These are phyloP conservation scores for Leptopilina myrica DNA, from an alignment of 2,888 invertebrate species.

Conservation along the genomic window DNA sequence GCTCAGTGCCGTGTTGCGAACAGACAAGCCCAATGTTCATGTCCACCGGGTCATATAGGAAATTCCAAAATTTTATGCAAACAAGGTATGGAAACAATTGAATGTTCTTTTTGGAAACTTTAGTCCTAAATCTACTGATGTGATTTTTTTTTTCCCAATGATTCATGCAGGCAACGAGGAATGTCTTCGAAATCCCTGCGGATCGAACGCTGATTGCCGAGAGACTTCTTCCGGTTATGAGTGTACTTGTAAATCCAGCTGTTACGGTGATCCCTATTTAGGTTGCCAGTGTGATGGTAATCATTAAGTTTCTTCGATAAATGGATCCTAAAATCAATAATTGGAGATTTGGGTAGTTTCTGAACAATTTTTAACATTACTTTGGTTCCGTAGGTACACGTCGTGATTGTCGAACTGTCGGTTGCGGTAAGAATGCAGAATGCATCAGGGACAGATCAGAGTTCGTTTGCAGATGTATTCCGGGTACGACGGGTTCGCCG, in stretches of 20 bases:
- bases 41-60: conserved; percentile 86
- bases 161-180: conserved; percentile 80
- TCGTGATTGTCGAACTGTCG: conserved; percentile 89
- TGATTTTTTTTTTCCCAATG: not conserved
- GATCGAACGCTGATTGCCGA: conserved; percentile 88
- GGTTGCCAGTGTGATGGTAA: conserved; percentile 87
- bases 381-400: conserved; percentile 57
- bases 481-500: conserved; percentile 85
- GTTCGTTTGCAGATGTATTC: conserved; percentile 89
- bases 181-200: conserved; percentile 90
- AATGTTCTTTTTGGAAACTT: too few relatives aligned
- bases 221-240: conserved; percentile 88
- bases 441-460: conserved; percentile 90
- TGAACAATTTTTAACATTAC: not conserved
- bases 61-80: conserved; percentile 85
- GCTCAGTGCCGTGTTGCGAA: conserved; percentile 90
- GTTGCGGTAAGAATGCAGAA: conserved; percentile 91
- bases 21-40: conserved; percentile 86
- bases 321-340: not conserved
- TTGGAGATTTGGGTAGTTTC: not conserved
- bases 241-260: conserved; percentile 88
- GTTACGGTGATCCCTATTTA: conserved; percentile 88
- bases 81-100: conserved; percentile 74
- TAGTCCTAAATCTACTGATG: not conserved
- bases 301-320: not conserved